Conservation (phyloP, 2,113 vertebrate genomes). For the Xyrauchen texanus region DNA sequence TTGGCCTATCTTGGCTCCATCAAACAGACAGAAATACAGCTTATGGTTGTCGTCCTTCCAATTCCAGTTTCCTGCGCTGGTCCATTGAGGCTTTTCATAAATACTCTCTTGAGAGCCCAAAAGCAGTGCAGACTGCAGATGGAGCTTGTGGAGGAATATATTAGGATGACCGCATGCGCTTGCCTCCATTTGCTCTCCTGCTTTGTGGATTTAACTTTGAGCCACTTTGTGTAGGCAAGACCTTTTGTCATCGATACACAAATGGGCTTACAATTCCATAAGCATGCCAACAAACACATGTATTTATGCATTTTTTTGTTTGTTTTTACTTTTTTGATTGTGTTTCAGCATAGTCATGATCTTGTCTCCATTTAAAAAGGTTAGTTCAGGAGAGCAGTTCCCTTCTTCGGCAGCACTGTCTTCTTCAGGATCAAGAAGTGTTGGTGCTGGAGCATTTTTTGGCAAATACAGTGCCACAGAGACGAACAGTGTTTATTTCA, state of each 20-base stretch:
- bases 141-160: constrained; percentile 11
- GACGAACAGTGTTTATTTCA: constrained; percentile 22
- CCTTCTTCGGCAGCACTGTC: not conserved
- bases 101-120: constrained; percentile 22
- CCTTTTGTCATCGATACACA: constrained; percentile 66
- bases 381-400: constrained; percentile 25
- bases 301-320: constrained; percentile 56
- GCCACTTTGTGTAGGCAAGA: constrained; percentile 67
- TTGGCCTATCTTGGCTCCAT: constrained; percentile 23
- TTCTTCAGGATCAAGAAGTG: not conserved
- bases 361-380: constrained; percentile 43
- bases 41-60: constrained; percentile 15
- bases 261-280: constrained; percentile 79
- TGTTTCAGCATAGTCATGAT: constrained; percentile 54
- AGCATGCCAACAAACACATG: constrained; percentile 75
- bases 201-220: constrained; percentile 65
- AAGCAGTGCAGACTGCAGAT: constrained; percentile 20
- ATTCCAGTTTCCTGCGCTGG: constrained; percentile 28
- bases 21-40: constrained; percentile 26
- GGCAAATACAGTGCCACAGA: constrained; percentile 6
- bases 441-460: not conserved
- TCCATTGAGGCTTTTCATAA: constrained; percentile 25
- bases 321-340: constrained; percentile 52
- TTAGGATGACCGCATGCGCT: not conserved
- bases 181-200: constrained; percentile 26